Base-by-base conservation (phyloP, 2,797 vertebrate species). In the Sphenopsis melanotis region DNA sequence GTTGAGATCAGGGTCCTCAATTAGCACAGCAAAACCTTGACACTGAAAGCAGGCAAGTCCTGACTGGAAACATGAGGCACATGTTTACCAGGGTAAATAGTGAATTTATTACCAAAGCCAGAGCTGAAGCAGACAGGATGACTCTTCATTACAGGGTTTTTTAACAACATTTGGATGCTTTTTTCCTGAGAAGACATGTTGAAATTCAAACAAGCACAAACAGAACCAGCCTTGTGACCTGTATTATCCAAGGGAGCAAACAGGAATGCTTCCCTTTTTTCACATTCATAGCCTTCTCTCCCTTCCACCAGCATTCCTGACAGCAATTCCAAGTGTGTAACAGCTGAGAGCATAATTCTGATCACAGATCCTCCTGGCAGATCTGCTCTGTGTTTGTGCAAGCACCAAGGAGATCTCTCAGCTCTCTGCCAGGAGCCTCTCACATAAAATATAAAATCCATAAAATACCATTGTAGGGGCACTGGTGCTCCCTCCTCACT, bases 401-500 rank as follows among this genome's bases (percentile, higher is more conserved):
- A 80, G 41, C 50, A 59, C 32, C 57, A 24, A 30, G 60, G 0
- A 65, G 36, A 8, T 55, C 50, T 74, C 57, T 36, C 13, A 11
- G 32, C 34, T 49, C 69, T 46, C 46, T 32, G 20, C 34, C 71
- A n/a, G 39, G 6, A 59, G 17, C 20, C 44, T 72, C 47, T 53
- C 37, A 77, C 3, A 21, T 30, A 30, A 61, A 41, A 61, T 15
- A 61, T 30, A 41, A 61, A 61, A 21, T 20, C 32, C 13, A 22
- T 19, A 12, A 12, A 63, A 37, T 1, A 26, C 5, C 17, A 11
- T 3, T 0, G 0, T 0, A 29, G 66, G 12, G 21, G 3, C 74
- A 17, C 10, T 1, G 4, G 5, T 42, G 53, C 24, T 42, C 44
- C 8, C 10, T 70, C 24, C 53, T 39, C n/a, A 3, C 9, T 2